These are phyloP conservation scores for Drosophila algonquin DNA, from an alignment of 2,888 invertebrate genomes.

Conservation along the genomic window DNA sequence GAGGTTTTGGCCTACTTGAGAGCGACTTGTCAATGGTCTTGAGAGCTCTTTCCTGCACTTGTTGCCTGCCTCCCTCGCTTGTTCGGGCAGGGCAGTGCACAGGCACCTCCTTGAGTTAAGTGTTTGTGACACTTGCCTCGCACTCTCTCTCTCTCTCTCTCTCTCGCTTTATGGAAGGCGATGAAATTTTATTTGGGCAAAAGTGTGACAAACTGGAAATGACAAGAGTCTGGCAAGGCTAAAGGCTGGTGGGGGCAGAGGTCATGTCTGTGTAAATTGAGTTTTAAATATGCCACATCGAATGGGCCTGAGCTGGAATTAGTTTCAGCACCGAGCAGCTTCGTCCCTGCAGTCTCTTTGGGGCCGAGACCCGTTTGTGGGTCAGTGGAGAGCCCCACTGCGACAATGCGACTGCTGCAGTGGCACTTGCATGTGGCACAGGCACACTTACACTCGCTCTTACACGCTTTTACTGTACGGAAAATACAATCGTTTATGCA, in stretches of 20 bases:
- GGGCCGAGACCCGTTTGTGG: conserved; percentile 29
- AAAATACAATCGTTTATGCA: conserved; percentile 30
- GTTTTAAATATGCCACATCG: conserved; percentile 61
- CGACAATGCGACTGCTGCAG: conserved; percentile 47
- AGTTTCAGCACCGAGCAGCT: conserved; percentile 39
- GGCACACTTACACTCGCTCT: conserved; percentile 31
- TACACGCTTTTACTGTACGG: conserved; percentile 9
- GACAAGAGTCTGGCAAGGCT: conserved; percentile 38
- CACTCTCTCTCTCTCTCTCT: conserved; percentile 22
- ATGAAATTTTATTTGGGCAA: conserved; percentile 53
- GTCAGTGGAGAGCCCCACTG: conserved; percentile 47
- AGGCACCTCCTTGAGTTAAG: conserved; percentile 39
- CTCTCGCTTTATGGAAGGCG: conserved; percentile 61
- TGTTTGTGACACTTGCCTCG: conserved; percentile 66
- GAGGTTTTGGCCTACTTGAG: conserved; percentile 19
- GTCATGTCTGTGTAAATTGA: conserved; percentile 25
- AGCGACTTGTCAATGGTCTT: background rate
- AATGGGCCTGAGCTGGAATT: conserved; percentile 56
- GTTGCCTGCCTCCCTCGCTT: conserved; percentile 7
- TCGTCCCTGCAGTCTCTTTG: conserved; percentile 39
- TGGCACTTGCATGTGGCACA: conserved; percentile 35
- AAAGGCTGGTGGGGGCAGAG: conserved; percentile 22
- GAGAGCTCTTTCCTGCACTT: conserved; percentile 36
- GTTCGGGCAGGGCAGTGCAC: background rate
- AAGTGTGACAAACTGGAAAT: conserved; percentile 54